A percentile compares a stretch with the other conserved stretches of the same genome.
Conservation (phyloP, 2,888 invertebrate genomes). For the Amphipyra tragopoginis region DNA sequence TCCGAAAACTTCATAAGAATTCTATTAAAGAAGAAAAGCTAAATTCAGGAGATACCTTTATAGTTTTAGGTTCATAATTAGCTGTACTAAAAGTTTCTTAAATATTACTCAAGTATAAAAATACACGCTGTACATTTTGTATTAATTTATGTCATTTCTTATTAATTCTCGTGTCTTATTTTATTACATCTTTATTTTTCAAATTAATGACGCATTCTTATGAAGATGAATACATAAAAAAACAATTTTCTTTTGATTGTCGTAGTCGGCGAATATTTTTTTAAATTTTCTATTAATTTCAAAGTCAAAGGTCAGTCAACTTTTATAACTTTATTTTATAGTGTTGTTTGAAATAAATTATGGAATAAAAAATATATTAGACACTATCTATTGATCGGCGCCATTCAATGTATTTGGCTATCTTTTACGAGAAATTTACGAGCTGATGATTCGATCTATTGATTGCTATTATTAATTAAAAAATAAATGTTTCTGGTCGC, state of each 20-base stretch:
- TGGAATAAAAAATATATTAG: not conserved
- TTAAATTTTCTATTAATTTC: constrained; percentile 18
- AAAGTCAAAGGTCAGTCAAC: constrained; percentile 19
- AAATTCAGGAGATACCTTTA: no score
- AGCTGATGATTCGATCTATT: no score
- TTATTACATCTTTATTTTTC: constrained; percentile 9
- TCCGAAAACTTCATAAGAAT: no score
- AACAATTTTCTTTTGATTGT: not conserved
- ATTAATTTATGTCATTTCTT: not conserved
- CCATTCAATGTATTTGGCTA: not conserved
- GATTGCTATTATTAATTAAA: no score
- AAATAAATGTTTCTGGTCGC: no score
- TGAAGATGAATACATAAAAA: constrained; percentile 9
- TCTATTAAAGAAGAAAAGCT: no score
- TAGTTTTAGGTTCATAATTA: no score
- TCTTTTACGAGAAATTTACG: not conserved
- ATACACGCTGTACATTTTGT: no score
- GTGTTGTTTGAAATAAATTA: constrained; percentile 23
- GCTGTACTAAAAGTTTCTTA: no score
- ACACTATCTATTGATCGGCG: not conserved
- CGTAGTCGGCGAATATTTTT: not conserved
- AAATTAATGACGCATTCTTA: constrained; percentile 11
- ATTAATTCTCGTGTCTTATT: constrained; percentile 4
- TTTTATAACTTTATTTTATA: constrained; percentile 17
- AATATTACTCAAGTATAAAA: no score